Conservation (phyloP, 2,113 vertebrate genomes). For the Burhinus oedicnemus region DNA sequence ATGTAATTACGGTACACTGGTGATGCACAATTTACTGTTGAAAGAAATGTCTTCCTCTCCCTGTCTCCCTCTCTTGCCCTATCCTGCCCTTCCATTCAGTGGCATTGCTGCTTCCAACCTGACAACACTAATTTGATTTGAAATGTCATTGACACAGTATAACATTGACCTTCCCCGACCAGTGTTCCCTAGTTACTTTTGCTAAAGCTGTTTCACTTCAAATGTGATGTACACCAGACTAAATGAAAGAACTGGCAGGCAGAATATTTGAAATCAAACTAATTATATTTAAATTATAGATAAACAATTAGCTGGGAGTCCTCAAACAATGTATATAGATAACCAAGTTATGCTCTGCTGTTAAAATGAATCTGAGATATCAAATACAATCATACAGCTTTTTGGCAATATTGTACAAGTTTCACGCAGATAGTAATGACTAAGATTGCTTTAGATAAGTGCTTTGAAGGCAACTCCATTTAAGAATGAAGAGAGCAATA, state of each 20-base stretch:
- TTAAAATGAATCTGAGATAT: conserved; percentile 5
- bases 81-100: background rate
- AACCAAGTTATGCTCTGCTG: conserved; percentile 30
- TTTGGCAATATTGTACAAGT: conserved; percentile 47
- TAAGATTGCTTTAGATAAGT: conserved; percentile 32
- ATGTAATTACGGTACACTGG: background rate
- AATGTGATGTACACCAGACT: background rate
- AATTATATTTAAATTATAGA: conserved; percentile 47
- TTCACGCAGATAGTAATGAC: conserved; percentile 13
- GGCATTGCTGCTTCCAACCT: background rate
- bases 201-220: background rate
- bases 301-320: conserved; percentile 24
- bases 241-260: conserved; percentile 28
- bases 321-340: conserved; percentile 33
- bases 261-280: conserved; percentile 43
- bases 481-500: conserved; percentile 15
- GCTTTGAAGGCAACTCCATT: conserved; percentile 34
- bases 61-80: background rate
- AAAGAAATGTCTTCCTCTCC: background rate
- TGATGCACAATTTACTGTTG: background rate
- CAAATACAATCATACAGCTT: conserved; percentile 50
- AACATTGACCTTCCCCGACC: background rate
- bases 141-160: background rate
- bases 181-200: background rate
- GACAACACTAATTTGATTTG: conserved; percentile 25